phyloP scores from a whole-genome alignment of 2,797 vertebrate genomes.

The Ceryle rudis region DNA sequence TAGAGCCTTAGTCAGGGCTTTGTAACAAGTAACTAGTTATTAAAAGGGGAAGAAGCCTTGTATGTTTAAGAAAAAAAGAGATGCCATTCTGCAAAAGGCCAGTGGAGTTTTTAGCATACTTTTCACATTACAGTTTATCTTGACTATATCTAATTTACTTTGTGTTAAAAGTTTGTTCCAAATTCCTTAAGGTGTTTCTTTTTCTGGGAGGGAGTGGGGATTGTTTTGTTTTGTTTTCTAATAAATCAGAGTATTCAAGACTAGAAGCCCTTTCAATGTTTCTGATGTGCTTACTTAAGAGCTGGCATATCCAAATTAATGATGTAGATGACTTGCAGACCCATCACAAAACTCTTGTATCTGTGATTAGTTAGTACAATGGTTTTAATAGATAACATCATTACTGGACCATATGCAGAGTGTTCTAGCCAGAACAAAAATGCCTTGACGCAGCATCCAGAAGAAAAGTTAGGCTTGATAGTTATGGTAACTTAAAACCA shows the following conservation, averaged over 20 bases:
- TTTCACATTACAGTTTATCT: neutral
- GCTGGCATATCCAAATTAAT: neutral
- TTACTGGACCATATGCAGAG: neutral
- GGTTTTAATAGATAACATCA: neutral
- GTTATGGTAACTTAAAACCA: neutral
- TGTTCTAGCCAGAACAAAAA: neutral
- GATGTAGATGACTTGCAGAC: neutral
- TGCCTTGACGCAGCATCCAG: neutral
- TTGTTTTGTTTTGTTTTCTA: neutral
- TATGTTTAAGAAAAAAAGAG: neutral
- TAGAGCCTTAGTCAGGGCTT: too few relatives aligned
- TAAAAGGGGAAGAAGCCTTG: too few relatives aligned
- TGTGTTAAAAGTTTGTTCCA: neutral
- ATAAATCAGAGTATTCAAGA: neutral
- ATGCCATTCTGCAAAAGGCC: neutral
- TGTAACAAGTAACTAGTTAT: too few relatives aligned
- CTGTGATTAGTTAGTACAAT: neutral
- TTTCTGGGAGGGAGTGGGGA: fast-evolving
- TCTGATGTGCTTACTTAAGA: neutral
- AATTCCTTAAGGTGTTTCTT: neutral
- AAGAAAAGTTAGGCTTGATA: neutral
- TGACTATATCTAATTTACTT: neutral
- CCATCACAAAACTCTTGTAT: neutral
- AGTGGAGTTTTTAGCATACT: neutral
- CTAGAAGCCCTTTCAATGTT: neutral